Conservation (phyloP, 2,113 vertebrate genomes). For the Chauna torquata region DNA sequence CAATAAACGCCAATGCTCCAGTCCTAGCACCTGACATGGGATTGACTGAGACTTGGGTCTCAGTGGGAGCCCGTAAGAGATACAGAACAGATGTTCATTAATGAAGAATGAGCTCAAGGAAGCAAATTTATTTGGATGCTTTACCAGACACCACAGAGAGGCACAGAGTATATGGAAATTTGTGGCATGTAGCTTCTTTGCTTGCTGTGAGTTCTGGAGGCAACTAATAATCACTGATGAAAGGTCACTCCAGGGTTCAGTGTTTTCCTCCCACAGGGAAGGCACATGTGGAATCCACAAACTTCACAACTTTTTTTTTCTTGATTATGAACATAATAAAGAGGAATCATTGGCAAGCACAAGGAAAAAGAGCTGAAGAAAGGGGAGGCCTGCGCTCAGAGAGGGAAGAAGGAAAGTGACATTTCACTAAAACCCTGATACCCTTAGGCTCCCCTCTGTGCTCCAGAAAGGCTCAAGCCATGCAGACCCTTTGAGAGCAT, state of each 20-base stretch:
- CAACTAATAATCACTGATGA: not conserved
- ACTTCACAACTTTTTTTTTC: not conserved
- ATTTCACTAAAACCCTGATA: not conserved
- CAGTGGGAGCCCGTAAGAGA: not conserved
- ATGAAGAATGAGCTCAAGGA: slow-evolving; percentile 1
- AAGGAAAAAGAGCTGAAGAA: not conserved
- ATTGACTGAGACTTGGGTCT: not conserved
- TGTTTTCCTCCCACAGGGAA: not conserved
- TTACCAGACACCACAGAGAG: not conserved
- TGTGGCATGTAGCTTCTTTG: not conserved
- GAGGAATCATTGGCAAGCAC: slow-evolving; percentile 35
- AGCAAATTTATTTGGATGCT: slow-evolving; percentile 23
- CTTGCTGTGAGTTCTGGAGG: not conserved
- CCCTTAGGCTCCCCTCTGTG: not conserved
- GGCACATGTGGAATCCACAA: not conserved
- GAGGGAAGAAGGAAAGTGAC: not conserved
- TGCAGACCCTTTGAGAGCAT: not conserved
- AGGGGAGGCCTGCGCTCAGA: not conserved
- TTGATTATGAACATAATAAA: slow-evolving; percentile 4
- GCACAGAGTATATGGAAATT: not conserved
- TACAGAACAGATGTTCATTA: not conserved
- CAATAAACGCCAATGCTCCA: not conserved
- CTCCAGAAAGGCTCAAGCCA: not conserved
- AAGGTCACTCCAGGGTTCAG: not conserved
- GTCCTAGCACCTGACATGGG: not conserved